phyloP scores from a whole-genome alignment of 37 sponge, comb jelly and placozoan genomes.

The Spongilla lacustris region DNA sequence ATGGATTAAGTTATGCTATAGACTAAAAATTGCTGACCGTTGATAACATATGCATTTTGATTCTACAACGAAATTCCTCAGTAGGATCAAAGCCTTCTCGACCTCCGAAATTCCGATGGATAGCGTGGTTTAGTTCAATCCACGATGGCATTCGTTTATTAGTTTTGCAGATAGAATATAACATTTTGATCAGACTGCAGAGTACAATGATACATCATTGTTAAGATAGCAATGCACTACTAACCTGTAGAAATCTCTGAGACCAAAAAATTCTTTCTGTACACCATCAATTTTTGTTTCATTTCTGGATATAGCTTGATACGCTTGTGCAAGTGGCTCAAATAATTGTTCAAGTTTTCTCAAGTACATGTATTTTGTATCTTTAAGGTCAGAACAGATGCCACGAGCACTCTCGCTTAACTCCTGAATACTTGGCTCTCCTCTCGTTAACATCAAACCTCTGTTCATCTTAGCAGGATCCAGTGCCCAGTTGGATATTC shows the following conservation, averaged over 20 bases:
- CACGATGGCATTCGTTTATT: constrained; percentile 2
- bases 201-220: not conserved
- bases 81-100: not conserved
- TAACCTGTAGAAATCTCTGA: constrained; percentile 76
- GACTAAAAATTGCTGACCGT: not conserved
- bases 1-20: not conserved
- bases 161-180: constrained; percentile 27
- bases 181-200: constrained; percentile 70
- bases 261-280: constrained; percentile 60
- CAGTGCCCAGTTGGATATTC: constrained; percentile 72
- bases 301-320: constrained; percentile 23
- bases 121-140: constrained; percentile 26
- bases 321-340: constrained; percentile 49
- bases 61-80: not conserved
- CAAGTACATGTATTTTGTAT: constrained; percentile 26
- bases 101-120: constrained; percentile 52
- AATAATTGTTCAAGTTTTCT: constrained; percentile 26
- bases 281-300: not conserved
- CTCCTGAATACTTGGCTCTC: constrained; percentile 34
- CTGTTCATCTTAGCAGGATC: constrained; percentile 80
- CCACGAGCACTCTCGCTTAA: constrained; percentile 28
- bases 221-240: not conserved
- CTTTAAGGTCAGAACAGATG: not conserved
- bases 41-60: not conserved
- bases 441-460: constrained; percentile 52